These are phyloP conservation scores for Spea multiplicata DNA, from an alignment of 2,113 vertebrate species.

Conservation along the genomic window DNA sequence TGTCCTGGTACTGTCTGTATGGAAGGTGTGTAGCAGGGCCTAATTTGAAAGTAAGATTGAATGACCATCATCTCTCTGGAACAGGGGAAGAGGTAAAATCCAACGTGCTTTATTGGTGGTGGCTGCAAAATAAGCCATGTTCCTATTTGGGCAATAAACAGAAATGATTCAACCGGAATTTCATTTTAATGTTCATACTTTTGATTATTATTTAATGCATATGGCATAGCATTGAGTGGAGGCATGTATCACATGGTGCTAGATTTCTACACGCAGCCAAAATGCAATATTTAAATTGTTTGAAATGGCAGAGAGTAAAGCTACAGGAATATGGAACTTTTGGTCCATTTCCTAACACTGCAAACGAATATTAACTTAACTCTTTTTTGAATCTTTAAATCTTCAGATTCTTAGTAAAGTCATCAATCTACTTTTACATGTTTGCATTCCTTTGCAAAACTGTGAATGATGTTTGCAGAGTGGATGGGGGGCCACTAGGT, in stretches of 20 bases:
- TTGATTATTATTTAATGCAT: not conserved
- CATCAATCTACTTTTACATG: no score
- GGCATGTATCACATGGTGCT: not conserved
- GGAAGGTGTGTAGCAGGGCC: constrained; percentile 69
- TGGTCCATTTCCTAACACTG: no score
- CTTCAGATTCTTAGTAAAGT: no score
- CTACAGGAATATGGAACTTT: no score
- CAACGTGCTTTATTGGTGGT: not conserved
- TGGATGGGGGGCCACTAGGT: no score
- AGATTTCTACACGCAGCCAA: not conserved
- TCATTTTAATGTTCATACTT: not conserved
- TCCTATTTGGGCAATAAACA: not conserved
- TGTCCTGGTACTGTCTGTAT: constrained; percentile 86
- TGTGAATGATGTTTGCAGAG: no score
- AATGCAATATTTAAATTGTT: no score
- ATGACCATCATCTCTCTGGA: constrained; percentile 75
- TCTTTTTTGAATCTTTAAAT: no score
- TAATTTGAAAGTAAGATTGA: constrained; percentile 80
- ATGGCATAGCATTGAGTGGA: not conserved
- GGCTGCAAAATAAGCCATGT: not conserved
- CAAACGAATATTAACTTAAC: no score
- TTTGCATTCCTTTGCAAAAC: no score
- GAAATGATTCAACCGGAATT: not conserved
- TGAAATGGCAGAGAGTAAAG: no score
- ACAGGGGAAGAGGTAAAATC: constrained; percentile 80